phyloP scores from a whole-genome alignment of 2,797 vertebrate genomes.

The Coccyzus lansbergi region DNA sequence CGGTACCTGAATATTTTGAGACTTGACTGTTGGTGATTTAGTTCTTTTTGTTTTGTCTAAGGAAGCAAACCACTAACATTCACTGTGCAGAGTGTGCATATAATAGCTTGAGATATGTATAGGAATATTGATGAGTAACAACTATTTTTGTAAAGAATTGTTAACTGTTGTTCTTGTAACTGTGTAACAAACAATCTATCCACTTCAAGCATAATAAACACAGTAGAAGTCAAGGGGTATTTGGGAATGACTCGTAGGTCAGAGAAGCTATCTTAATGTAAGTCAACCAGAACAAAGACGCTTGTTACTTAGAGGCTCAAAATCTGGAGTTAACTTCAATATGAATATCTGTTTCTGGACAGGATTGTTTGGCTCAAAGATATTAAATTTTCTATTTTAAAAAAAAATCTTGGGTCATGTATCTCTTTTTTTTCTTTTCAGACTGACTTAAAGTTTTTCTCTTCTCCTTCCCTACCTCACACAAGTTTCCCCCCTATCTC shows the following conservation, averaged over 20 bases:
- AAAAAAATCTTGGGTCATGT: background rate
- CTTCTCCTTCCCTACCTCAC: background rate
- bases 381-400: conserved; percentile 57
- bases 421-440: background rate
- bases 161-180: conserved; percentile 71
- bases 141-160: conserved; percentile 78
- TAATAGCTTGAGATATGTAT: conserved; percentile 57
- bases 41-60: conserved; percentile 6
- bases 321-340: conserved; percentile 5
- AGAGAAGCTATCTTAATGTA: background rate
- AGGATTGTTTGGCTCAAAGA: conserved; percentile 33
- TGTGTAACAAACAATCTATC: conserved; percentile 66
- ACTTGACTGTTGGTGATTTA: background rate
- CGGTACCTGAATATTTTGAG: background rate
- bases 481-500: background rate
- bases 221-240: conserved; percentile 19
- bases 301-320: background rate
- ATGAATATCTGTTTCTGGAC: background rate
- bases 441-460: background rate
- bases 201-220: conserved; percentile 76
- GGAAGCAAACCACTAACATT: conserved; percentile 47
- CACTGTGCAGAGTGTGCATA: conserved; percentile 62
- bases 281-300: background rate
- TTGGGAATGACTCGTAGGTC: conserved; percentile 33
- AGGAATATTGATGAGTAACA: conserved; percentile 69